phyloP scores from a whole-genome alignment of 2,113 vertebrate species.

The Oncorhynchus gorbuscha region DNA sequence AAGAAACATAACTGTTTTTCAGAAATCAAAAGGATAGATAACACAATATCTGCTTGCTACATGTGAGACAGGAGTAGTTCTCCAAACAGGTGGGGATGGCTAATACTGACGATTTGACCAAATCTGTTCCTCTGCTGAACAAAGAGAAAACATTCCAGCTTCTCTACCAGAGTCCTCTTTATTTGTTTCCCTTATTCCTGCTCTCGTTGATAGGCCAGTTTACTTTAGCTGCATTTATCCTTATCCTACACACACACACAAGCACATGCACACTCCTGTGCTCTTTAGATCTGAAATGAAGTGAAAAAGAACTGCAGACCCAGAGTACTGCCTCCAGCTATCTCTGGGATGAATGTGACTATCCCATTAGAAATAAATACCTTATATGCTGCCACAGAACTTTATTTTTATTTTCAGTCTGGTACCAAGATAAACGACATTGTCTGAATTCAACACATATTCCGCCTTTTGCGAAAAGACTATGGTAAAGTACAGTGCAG shows the following conservation, averaged over 20 bases:
- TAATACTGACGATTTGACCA: conserved; percentile 32
- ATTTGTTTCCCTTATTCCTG: conserved; percentile 17
- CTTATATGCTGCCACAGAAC: conserved; percentile 53
- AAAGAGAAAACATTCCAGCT: conserved; percentile 34
- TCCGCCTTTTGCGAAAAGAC: not conserved
- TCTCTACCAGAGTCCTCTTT: conserved; percentile 16
- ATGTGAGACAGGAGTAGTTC: conserved; percentile 41
- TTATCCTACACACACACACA: conserved; percentile 8
- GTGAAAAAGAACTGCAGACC: conserved; percentile 52
- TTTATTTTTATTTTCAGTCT: conserved; percentile 7
- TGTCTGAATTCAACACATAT: not conserved
- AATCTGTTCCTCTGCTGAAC: conserved; percentile 32
- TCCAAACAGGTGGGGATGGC: conserved; percentile 43
- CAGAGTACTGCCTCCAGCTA: conserved; percentile 46
- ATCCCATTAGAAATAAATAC: conserved; percentile 53
- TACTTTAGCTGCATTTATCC: conserved; percentile 36
- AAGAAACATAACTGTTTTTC: conserved; percentile 28
- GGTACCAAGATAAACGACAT: not conserved
- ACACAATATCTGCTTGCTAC: conserved; percentile 35
- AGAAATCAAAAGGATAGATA: conserved; percentile 52
- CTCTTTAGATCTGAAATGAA: conserved; percentile 63
- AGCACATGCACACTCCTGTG: not conserved
- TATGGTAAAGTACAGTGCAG: too few relatives aligned
- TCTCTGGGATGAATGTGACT: conserved; percentile 53
- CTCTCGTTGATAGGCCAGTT: conserved; percentile 25